Conservation (phyloP, 2,888 invertebrate species). For the Cephus nigrinus region DNA sequence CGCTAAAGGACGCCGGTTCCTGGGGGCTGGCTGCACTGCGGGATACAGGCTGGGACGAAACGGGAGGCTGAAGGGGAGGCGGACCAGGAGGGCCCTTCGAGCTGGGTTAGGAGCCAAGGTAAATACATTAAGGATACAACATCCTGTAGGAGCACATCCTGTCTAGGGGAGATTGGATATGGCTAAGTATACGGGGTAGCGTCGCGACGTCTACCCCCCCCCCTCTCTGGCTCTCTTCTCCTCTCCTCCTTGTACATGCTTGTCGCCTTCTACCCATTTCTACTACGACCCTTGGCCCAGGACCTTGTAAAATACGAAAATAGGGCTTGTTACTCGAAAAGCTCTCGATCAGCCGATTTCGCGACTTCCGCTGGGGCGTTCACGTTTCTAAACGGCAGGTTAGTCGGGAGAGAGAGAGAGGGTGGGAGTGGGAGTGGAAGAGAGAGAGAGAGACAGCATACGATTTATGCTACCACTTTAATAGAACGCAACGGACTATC, state of each 20-base stretch:
- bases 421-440: background rate
- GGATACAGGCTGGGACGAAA: slow-evolving; percentile 11
- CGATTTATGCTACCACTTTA: background rate
- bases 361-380: background rate
- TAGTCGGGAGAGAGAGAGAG: slow-evolving; percentile 25
- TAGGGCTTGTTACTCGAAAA: background rate
- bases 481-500: background rate
- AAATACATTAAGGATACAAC: slow-evolving; percentile 63
- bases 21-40: background rate
- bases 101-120: slow-evolving; percentile 59
- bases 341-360: background rate
- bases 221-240: background rate
- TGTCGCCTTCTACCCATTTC: background rate
- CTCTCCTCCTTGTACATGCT: background rate
- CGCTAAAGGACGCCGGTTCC: slow-evolving; percentile 13
- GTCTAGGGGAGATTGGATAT: slow-evolving; percentile 43
- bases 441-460: slow-evolving; percentile 6
- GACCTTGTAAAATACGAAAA: background rate
- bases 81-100: slow-evolving; percentile 32
- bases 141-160: slow-evolving; percentile 57
- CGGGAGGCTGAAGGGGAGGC: slow-evolving; percentile 8
- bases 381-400: slow-evolving; percentile 16
- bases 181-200: slow-evolving; percentile 29
- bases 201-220: background rate
- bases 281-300: background rate